Conservation (phyloP, 2,113 vertebrate species). For the Acrocephalus arundinaceus region DNA sequence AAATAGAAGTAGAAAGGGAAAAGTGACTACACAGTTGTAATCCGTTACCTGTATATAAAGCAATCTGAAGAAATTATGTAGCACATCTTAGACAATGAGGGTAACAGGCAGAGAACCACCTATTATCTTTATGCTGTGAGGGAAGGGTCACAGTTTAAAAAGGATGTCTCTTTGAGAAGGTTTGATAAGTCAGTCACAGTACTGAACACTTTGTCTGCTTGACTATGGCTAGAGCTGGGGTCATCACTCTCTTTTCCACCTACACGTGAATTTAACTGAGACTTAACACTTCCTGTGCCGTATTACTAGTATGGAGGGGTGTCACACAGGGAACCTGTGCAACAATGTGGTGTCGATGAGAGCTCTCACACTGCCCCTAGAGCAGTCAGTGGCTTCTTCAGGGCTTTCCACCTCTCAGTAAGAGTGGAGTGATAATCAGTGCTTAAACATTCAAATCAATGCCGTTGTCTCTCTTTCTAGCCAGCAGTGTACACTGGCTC, state of each 20-base stretch:
- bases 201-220: neutral
- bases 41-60: neutral
- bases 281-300: neutral
- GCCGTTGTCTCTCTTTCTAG: neutral
- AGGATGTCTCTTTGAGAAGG: neutral
- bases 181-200: neutral
- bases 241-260: neutral
- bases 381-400: neutral
- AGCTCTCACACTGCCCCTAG: neutral
- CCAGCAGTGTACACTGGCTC: neutral
- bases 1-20: neutral
- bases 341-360: neutral
- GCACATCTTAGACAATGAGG: neutral
- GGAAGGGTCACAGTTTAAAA: neutral
- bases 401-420: neutral
- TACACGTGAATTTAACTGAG: conserved; percentile 38
- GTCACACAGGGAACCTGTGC: neutral
- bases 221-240: neutral
- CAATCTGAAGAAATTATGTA: neutral
- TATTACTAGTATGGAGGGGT: neutral
- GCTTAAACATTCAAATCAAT: neutral
- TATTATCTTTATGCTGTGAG: neutral
- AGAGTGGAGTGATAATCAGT: neutral
- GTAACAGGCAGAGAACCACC: neutral
- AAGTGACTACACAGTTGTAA: neutral